Evolutionary conservation across 2,888 invertebrate genomes (phyloP).

Genomic region (Leptura quadrifasciata): DNA sequence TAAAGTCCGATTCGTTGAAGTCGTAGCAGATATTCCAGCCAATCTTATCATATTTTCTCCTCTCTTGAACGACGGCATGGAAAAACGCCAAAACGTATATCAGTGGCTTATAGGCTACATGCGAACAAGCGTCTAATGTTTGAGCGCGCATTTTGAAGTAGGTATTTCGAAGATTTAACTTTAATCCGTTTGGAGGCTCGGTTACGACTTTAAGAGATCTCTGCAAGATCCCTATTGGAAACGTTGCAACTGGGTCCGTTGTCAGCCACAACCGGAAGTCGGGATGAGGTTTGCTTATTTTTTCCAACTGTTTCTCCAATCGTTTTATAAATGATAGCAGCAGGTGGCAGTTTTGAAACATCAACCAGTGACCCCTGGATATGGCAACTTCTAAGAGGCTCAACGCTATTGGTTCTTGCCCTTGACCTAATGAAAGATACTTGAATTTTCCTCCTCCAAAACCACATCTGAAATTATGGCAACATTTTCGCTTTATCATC

Average conservation of each 20-base stretch:
- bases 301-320: conserved; percentile 89
- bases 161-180: conserved; percentile 90
- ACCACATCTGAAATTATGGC: conserved; percentile 73
- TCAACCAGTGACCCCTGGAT: conserved; percentile 90
- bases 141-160: conserved; percentile 90
- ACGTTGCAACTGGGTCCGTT: conserved; percentile 89
- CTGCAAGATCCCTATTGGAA: conserved; percentile 91
- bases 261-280: conserved; percentile 96
- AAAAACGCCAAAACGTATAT: conserved; percentile 94
- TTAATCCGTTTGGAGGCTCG: conserved; percentile 92
- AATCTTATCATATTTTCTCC: conserved; percentile 94
- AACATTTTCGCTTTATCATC: background rate
- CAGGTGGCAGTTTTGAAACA: conserved; percentile 95
- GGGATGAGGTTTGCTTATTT: conserved; percentile 87
- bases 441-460: conserved; percentile 87
- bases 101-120: conserved; percentile 86
- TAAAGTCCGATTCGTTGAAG: conserved; percentile 95
- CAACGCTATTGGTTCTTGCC: conserved; percentile 91
- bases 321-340: conserved; percentile 86
- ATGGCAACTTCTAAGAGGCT: conserved; percentile 81
- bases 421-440: conserved; percentile 94
- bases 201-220: conserved; percentile 84
- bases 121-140: conserved; percentile 83
- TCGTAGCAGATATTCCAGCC: conserved; percentile 97
- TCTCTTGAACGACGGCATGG: conserved; percentile 94